Conservation (phyloP, 2,113 vertebrate genomes). For the Callithrix jacchus region DNA sequence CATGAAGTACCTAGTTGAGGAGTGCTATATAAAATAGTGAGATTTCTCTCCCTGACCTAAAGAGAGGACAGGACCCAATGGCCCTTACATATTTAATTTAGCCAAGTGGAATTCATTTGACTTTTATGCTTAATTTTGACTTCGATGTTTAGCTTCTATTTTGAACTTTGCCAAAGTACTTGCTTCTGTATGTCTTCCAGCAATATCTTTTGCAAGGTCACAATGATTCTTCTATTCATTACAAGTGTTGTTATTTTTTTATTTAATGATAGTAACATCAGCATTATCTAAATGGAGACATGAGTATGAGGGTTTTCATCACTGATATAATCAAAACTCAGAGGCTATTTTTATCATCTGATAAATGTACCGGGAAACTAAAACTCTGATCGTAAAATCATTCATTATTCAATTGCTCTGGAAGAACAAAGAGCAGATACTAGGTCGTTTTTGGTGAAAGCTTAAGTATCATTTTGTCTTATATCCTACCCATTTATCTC, state of each 20-base stretch:
- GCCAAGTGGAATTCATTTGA: constrained; percentile 17
- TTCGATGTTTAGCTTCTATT: constrained; percentile 5
- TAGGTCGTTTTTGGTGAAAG: neutral
- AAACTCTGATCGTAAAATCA: neutral
- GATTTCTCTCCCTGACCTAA: neutral
- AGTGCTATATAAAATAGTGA: neutral
- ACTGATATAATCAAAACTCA: neutral
- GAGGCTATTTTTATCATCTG: neutral
- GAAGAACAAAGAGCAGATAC: neutral
- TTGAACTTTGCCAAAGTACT: constrained; percentile 32
- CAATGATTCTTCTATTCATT: neutral
- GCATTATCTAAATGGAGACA: neutral
- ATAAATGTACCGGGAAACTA: neutral
- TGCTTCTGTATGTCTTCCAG: neutral
- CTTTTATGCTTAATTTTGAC: constrained; percentile 9
- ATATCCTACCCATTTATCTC: neutral
- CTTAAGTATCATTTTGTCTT: neutral
- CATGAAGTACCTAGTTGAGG: neutral
- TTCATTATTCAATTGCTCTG: neutral
- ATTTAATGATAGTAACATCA: neutral
- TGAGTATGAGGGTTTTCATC: neutral
- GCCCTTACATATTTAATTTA: constrained; percentile 20
- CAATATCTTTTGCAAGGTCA: neutral
- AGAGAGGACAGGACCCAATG: neutral
- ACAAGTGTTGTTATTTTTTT: neutral